phyloP scores from a whole-genome alignment of 2,113 vertebrate species.

The Oryzias curvinotus region DNA sequence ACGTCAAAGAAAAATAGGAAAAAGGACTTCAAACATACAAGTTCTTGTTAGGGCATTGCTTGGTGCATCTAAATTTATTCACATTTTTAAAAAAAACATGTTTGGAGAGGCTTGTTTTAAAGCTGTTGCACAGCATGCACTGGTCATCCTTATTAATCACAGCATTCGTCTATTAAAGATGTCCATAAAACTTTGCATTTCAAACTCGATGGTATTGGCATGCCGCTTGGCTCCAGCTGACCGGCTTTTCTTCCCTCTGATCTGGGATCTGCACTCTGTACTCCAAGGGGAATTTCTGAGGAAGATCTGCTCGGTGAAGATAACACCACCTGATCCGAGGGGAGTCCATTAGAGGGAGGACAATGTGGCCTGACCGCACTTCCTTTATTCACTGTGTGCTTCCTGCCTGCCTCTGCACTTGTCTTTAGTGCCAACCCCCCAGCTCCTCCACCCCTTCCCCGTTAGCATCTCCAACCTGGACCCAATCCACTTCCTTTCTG shows the following conservation, averaged over 20 bases:
- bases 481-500: slow-evolving; percentile 41
- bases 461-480: slow-evolving; percentile 21
- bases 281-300: slow-evolving; percentile 39
- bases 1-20: slow-evolving; percentile 1
- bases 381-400: slow-evolving; percentile 75
- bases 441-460: background rate
- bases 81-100: background rate
- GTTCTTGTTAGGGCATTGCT: background rate
- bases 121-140: background rate
- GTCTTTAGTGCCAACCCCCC: slow-evolving; percentile 38
- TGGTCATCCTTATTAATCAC: background rate
- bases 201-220: background rate
- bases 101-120: background rate
- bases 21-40: too few species aligned
- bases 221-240: background rate
- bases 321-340: slow-evolving; percentile 60
- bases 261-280: slow-evolving; percentile 30
- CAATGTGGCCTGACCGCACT: slow-evolving; percentile 65
- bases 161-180: background rate
- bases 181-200: background rate
- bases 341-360: slow-evolving; percentile 60
- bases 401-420: slow-evolving; percentile 59
- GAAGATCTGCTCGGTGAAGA: slow-evolving; percentile 70
- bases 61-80: background rate
- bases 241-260: slow-evolving; percentile 18